Conservation (phyloP, 1,140 invertebrate genomes). For the Harlomillsia oculata region DNA sequence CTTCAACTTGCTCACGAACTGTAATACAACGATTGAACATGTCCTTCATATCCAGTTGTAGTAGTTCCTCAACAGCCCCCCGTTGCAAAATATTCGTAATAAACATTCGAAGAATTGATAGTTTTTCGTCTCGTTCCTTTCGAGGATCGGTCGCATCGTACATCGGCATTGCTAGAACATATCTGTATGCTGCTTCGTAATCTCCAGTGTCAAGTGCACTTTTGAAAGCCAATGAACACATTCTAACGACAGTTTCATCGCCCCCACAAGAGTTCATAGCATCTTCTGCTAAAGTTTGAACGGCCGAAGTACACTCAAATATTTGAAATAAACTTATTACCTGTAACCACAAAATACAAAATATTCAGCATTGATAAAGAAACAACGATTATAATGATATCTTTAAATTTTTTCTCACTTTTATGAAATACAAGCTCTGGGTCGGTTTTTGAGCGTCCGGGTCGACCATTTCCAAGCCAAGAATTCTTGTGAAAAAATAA, state of each 20-base stretch:
- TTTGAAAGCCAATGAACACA: slow-evolving; percentile 32
- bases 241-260: slow-evolving; percentile 7
- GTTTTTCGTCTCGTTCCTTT: slow-evolving; percentile 18
- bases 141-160: neutral
- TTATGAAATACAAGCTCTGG: no score
- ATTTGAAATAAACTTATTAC: slow-evolving; percentile 31
- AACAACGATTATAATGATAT: no score
- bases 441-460: no score
- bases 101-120: slow-evolving; percentile 22
- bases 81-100: slow-evolving; percentile 15
- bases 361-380: no score
- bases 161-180: slow-evolving; percentile 17
- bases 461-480: no score
- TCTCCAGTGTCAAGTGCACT: slow-evolving; percentile 25
- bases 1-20: slow-evolving; percentile 25
- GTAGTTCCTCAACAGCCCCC: slow-evolving; percentile 22
- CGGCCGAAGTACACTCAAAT: slow-evolving; percentile 16
- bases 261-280: slow-evolving; percentile 8
- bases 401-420: no score
- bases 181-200: slow-evolving; percentile 25
- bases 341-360: slow-evolving; percentile 1
- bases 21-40: slow-evolving; percentile 16
- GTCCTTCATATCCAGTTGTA: slow-evolving; percentile 16
- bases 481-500: slow-evolving; percentile 20
- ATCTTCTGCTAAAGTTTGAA: slow-evolving; percentile 19